Evolutionary conservation across 1,140 invertebrate genomes (phyloP), one percentile per base, ranked within the genome.

Genomic region (Aphidius ervi): DNA sequence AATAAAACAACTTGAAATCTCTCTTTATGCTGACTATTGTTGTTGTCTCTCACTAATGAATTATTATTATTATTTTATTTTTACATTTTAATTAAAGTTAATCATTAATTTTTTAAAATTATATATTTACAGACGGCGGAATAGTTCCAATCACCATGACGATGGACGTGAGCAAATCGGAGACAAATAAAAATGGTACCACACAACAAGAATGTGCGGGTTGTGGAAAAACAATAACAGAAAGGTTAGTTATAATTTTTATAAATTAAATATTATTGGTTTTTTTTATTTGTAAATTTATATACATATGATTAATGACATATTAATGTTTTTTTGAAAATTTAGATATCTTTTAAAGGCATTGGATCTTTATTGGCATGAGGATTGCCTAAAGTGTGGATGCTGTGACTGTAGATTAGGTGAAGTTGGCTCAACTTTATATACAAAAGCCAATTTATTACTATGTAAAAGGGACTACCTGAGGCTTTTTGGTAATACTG

Each of bases 401-500:
- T 97, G 95, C 81, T 98, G 95, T 81, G 94, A 98, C 78, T 98
- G 95, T 80, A 84, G 95, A 52, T 85, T 99, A 48, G 96, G 95
- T 9, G 96, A 98, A 79, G 94, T 98, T n/a, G 95, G 96, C 39
- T 96, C 94, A 48, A 96, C 94, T 2, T 86, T 98, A 6, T 98
- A 95, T 80, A 94, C 93, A 42, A 95, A 95, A 78, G 95, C 94
- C 46, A 97, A 98, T 77, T 86, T 98, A 42, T 94, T 98, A 70
- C 85, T 99, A n/a, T 99, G 96, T 86, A 93, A 95, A 81, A 86
- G 95, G 75, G 96, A 98, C 79, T 98, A 99, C 83, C 86, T 99
- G 70, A 95, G 95, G 93, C 83, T 94, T 68, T 94, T 94, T 72
- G 91, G 91, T 43, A 92, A 89, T 68, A 93, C 90, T n/a, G 91